Base-by-base conservation (phyloP, 2,797 vertebrate species). In the Agapornis canus region DNA sequence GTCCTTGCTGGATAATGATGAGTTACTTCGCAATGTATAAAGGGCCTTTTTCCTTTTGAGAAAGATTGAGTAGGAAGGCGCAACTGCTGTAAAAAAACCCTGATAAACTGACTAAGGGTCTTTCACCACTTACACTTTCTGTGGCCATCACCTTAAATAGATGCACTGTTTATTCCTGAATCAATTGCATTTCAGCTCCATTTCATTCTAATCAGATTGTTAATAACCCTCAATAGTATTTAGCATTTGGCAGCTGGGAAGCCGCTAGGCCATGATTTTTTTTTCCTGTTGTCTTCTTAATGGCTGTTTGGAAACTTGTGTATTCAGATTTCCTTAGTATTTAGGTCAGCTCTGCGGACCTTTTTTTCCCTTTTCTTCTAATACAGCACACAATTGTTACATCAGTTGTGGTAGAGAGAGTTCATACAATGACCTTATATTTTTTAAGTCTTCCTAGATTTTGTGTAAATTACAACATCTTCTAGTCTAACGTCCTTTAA, bases 161-260 rank as follows among this genome's bases (percentile, higher is more conserved):
- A 96, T 95, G 92, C 76, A 95, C 69, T 97, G 90, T 92, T 97
- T 97, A 94, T 95, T 96, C 91, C 92, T 90, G 64, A 97, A 96
- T 97, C 97, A 96, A 96, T 96, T 91, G 89, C 31, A 80, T 96
- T 97, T 96, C 96, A 92, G 92, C 90, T 96, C 84, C 72, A 95
- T 97, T 97, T 96, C 94, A 89, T 96, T 96, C 94, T 97, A 96
- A 97, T 97, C 90, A 97, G 90, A 95, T 96, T 89, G 92, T 96
- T 95, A 93, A 96, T 97, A 97, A 89, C 52, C 57, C 92, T 94
- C 80, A 94, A 94, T 94, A 93, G 90, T 92, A 95, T 81, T 96
- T 92, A 95, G 91, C 79, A 93, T 92, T 95, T 93, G 90, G 70
- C 91, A 95, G 75, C 82, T 95, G 64, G 69, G 78, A 83, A 94